Evolutionary conservation across 1,140 invertebrate genomes (phyloP), one percentile per base, ranked within the genome.

Genomic region (Hylaeus volcanicus): DNA sequence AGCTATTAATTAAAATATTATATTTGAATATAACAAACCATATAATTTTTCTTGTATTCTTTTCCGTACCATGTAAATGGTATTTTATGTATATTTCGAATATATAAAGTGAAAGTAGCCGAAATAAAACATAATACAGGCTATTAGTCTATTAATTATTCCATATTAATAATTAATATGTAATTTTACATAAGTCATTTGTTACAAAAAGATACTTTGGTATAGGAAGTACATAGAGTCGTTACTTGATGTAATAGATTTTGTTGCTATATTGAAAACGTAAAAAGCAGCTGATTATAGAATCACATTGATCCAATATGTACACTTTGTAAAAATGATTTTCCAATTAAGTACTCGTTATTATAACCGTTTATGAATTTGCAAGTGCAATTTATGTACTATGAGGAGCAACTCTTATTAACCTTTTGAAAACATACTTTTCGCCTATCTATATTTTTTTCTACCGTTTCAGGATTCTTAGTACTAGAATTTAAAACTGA

Each of bases 281-380:
- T 48, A 65, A 79, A 66, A 5, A 66, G n/a, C 11, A 74, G 15
- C n/a, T 74, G 61, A 65, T 74, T 56, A 74, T 74, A 79, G 77
- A 79, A 79, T 79, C 71, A 79, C 77, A 79, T 74, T 66, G 77
- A 79, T 65, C 73, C 12, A 64, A 56, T 72, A 74, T 74, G 9
- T 79, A 79, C 70, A 45, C 3, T 58, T 65, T 55, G 51, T 74
- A 65, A 79, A 79, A 79, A 74, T 79, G 12, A 64, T 55, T 63
- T 55, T 37, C 60, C 56, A 65, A 37, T 70, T 74, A 79, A 74
- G 61, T 79, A 79, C 77, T 74, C 66, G 39, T 70, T 56, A 48
- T 48, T 48, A 65, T 71, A 51, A 48, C 53, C 56, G 41, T 45
- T 8, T 11, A 74, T 58, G 26, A 74, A 56, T 56, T 64, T 79